Conservation (phyloP, 1,140 invertebrate species). For the Drosophila pachea region DNA sequence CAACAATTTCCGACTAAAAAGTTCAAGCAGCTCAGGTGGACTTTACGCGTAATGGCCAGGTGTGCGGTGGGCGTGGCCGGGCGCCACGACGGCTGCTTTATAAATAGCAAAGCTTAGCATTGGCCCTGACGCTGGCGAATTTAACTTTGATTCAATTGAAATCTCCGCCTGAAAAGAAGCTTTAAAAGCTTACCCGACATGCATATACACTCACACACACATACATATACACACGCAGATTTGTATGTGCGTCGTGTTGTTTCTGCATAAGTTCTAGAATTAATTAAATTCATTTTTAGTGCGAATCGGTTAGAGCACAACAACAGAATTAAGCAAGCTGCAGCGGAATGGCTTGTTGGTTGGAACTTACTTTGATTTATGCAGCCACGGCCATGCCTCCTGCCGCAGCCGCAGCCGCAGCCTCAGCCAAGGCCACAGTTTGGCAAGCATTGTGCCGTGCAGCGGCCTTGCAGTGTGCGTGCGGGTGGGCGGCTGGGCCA, state of each 20-base stretch:
- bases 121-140: background rate
- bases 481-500: constrained; percentile 17
- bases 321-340: constrained; percentile 5
- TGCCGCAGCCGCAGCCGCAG: no score
- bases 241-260: background rate
- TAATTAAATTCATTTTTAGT: constrained; percentile 32
- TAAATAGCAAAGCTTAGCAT: constrained; percentile 22
- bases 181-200: background rate
- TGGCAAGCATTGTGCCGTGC: constrained; percentile 38
- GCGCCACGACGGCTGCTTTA: constrained; percentile 3
- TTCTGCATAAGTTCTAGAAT: constrained; percentile 17
- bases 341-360: background rate
- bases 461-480: constrained; percentile 21
- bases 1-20: constrained; percentile 25
- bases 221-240: background rate
- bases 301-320: constrained; percentile 4
- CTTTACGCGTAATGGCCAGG: background rate
- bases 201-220: background rate
- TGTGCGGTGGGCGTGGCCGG: background rate
- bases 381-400: constrained; percentile 60
- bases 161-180: no score
- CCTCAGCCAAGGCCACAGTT: constrained; percentile 42
- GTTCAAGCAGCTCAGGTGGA: constrained; percentile 22
- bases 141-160: background rate
- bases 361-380: constrained; percentile 70